These are phyloP conservation scores for Arctia plantaginis DNA, from an alignment of 2,888 invertebrate genomes.

Conservation along the genomic window DNA sequence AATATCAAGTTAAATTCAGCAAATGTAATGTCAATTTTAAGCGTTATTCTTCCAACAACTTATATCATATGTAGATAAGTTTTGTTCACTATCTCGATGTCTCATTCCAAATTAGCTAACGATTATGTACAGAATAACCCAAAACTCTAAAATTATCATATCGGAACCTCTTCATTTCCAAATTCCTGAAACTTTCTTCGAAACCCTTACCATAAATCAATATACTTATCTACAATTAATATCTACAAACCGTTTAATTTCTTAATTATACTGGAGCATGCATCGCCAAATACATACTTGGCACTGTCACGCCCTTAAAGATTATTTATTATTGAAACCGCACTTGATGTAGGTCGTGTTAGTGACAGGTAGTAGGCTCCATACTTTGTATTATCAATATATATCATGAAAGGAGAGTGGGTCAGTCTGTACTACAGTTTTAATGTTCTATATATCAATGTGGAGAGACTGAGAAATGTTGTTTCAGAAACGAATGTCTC, in stretches of 20 bases:
- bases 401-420: conserved; percentile 19
- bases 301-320: conserved; percentile 65
- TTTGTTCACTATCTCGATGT: background rate
- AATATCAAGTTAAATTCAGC: too few species aligned
- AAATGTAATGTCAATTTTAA: too few species aligned
- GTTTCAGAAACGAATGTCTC: conserved; percentile 11
- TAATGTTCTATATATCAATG: conserved; percentile 18
- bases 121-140: background rate
- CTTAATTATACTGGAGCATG: conserved; percentile 63
- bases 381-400: conserved; percentile 17
- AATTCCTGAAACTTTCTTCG: background rate
- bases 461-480: conserved; percentile 2
- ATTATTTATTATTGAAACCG: conserved; percentile 40
- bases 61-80: too few species aligned
- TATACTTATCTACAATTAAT: conserved; percentile 54
- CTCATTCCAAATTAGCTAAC: background rate
- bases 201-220: conserved; percentile 42
- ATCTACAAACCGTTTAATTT: conserved; percentile 60
- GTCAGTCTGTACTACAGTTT: conserved; percentile 17
- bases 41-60: too few species aligned
- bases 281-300: conserved; percentile 63
- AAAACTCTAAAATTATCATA: background rate
- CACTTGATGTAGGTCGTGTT: conserved; percentile 56
- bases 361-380: conserved; percentile 61
- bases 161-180: background rate